Conservation (phyloP, 1,140 invertebrate genomes). For the Trichomalopsis sarcophagae region DNA sequence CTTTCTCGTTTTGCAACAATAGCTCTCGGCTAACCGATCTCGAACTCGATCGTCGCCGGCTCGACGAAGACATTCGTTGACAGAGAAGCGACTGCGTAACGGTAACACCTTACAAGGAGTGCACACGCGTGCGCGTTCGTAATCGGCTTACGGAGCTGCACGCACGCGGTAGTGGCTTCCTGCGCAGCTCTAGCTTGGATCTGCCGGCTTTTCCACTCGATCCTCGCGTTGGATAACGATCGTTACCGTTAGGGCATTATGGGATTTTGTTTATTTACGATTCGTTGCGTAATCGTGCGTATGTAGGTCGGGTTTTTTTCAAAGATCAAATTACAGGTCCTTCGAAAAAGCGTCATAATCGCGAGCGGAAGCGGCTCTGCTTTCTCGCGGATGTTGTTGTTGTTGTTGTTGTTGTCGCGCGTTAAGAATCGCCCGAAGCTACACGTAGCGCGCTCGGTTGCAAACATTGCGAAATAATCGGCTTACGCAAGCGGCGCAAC, state of each 20-base stretch:
- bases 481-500: conserved; percentile 30
- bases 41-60: too few relatives aligned
- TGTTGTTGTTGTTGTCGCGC: neutral
- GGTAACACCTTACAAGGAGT: conserved; percentile 50
- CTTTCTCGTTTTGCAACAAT: too few relatives aligned
- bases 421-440: neutral
- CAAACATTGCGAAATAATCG: conserved; percentile 35
- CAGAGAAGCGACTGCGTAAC: neutral
- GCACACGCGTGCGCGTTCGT: neutral
- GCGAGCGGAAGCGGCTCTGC: neutral
- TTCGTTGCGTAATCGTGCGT: too few relatives aligned
- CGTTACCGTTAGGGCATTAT: too few relatives aligned
- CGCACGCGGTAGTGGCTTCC: neutral
- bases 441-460: neutral
- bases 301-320: too few relatives aligned
- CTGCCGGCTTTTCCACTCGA: neutral
- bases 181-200: neutral
- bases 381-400: neutral
- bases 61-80: neutral
- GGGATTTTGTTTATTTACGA: too few relatives aligned
- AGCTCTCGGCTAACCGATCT: too few relatives aligned
- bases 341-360: too few relatives aligned
- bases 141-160: neutral
- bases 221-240: neutral
- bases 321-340: too few relatives aligned